Evolutionary conservation across 2,113 vertebrate species (phyloP).

Genomic region (Indicator indicator): DNA sequence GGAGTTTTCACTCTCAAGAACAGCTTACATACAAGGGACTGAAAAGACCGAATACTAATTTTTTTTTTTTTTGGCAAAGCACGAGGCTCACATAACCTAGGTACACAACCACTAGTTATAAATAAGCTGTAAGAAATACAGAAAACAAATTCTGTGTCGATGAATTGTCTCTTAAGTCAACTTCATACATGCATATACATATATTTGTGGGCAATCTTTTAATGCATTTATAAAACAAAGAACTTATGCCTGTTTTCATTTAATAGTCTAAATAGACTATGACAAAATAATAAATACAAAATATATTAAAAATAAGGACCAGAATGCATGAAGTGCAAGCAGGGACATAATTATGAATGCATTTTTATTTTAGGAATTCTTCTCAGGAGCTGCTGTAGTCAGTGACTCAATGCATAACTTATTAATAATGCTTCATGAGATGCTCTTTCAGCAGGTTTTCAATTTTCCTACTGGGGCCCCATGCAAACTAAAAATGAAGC

Average conservation of each 20-base stretch:
- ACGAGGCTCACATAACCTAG: constrained; percentile 29
- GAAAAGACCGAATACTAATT: constrained; percentile 50
- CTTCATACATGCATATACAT: neutral
- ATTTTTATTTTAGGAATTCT: constrained; percentile 53
- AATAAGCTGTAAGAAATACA: constrained; percentile 45
- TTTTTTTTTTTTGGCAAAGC: constrained; percentile 40
- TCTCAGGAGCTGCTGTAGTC: constrained; percentile 33
- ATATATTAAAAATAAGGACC: neutral
- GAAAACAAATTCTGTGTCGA: constrained; percentile 29
- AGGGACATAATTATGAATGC: neutral
- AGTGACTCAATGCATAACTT: constrained; percentile 50
- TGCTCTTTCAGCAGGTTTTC: constrained; percentile 55
- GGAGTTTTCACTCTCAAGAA: constrained; percentile 36
- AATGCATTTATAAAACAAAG: constrained; percentile 27
- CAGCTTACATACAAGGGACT: constrained; percentile 14
- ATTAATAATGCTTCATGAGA: constrained; percentile 49
- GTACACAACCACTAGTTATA: constrained; percentile 54
- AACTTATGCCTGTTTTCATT: neutral
- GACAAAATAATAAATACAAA: neutral
- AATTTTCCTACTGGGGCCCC: constrained; percentile 16
- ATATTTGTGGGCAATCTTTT: neutral
- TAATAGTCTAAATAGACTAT: constrained; percentile 32
- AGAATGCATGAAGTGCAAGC: neutral
- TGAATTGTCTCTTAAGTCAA: constrained; percentile 18
- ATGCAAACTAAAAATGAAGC: constrained; percentile 30